Evolutionary conservation across 1,140 invertebrate species (phyloP), one percentile per base, ranked within the genome.

Genomic region (Olivierus martensii): DNA sequence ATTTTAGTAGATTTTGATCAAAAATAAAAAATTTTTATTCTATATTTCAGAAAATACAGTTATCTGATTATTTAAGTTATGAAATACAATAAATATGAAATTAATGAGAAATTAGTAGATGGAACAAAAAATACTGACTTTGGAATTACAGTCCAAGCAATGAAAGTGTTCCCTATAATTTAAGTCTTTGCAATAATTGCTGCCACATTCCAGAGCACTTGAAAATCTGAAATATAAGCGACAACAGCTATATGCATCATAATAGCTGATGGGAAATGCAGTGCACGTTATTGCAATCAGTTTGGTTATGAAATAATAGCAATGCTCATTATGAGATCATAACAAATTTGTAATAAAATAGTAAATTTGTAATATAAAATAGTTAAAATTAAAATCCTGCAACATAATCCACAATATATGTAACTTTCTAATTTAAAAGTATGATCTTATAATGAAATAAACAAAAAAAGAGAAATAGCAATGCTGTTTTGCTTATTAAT

Each of bases 131-230:
- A 55, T 28, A 28, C 28, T 60, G 56, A 66, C 67, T 55, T 85
- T 77, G 7, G 75, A 76, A 63, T 76, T 79, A 71, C 92, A 96
- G 69, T 94, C 89, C 61, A 92, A 75, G 71, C 92, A 96, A 68
- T 97, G 92, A 72, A 94, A 97, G 67, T 97, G 93, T 68, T 97
- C 93, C 59, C 89, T 74, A 67, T 87, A 87, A 50, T 83, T 83
- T 50, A 87, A 73, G 54, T 87, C 84, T 60, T 82, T 81, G 71
- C 85, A 88, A 62, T 82, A 79, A 21, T 75, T 76, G 41, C 77
- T 79, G n/a, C 83, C 82, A 66, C 85, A 89, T 69, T 88, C 84
- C 44, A 78, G 60, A 2, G 80, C 78, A 53, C 77, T 84, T 22
- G 75, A 72, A 66, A 79, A 89, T 49, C 71, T 71, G 59, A 9